These are phyloP conservation scores for Sterrhoptilus dennistouni DNA, from an alignment of 2,113 vertebrate genomes.

Conservation along the genomic window DNA sequence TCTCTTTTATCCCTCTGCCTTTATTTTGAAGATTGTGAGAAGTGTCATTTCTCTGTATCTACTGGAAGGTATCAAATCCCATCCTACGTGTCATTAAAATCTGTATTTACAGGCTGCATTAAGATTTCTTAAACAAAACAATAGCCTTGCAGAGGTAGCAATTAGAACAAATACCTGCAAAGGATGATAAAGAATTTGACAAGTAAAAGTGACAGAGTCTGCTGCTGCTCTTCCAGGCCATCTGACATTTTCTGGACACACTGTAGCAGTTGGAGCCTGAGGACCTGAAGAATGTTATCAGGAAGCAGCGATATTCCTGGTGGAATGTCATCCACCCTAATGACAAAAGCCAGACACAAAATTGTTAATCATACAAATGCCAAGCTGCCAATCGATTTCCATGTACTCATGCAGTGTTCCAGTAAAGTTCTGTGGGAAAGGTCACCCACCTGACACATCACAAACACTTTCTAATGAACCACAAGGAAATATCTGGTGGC, in stretches of 20 bases:
- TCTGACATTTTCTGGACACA: constrained; percentile 95
- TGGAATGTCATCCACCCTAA: constrained; percentile 90
- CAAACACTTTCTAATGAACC: background rate
- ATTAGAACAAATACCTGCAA: constrained; percentile 84
- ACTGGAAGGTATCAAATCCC: background rate
- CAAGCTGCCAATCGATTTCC: background rate
- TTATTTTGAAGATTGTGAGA: background rate
- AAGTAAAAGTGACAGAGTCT: constrained; percentile 87
- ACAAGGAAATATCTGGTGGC: background rate
- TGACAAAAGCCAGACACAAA: background rate
- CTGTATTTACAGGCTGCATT: background rate
- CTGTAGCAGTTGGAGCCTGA: constrained; percentile 91
- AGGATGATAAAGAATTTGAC: constrained; percentile 96
- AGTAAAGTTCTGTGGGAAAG: background rate
- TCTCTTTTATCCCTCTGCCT: background rate
- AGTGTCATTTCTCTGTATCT: background rate
- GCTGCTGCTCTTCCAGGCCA: constrained; percentile 92
- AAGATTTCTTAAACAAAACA: background rate
- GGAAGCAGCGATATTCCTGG: constrained; percentile 93
- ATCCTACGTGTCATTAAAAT: background rate
- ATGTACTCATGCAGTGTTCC: background rate
- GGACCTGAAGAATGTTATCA: constrained; percentile 95
- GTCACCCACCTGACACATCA: background rate
- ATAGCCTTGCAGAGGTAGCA: background rate
- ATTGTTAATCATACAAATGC: background rate